Conservation (phyloP, 2,888 invertebrate genomes). For the Caenorhabditis becei region DNA sequence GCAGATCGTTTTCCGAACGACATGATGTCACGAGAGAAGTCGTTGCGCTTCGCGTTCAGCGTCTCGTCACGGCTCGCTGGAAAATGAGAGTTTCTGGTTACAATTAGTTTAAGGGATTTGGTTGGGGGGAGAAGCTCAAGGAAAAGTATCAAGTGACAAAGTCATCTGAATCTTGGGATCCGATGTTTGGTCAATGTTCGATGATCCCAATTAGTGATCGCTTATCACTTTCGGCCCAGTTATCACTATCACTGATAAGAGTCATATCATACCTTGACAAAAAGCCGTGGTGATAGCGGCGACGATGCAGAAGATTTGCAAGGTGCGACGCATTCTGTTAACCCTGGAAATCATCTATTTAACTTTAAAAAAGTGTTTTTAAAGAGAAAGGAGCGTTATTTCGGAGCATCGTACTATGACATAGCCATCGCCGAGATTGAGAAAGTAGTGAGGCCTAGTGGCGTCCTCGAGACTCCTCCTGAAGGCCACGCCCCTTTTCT, state of each 20-base stretch:
- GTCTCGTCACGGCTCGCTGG: constrained; percentile 35
- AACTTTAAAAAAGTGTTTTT: no score
- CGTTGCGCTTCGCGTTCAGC: constrained; percentile 45
- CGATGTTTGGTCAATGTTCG: constrained; percentile 40
- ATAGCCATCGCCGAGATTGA: not conserved
- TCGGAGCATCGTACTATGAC: not conserved
- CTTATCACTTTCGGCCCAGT: no score
- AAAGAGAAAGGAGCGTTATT: no score
- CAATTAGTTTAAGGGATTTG: constrained; percentile 21
- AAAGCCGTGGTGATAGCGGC: constrained; percentile 43
- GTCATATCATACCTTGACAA: constrained; percentile 55
- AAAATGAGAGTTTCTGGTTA: constrained; percentile 18
- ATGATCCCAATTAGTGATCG: no score
- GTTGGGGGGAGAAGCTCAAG: constrained; percentile 20
- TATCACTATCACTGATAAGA: no score
- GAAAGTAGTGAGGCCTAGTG: not conserved
- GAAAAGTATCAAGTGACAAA: constrained; percentile 1
- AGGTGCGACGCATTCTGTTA: constrained; percentile 51
- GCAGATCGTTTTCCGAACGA: constrained; percentile 67
- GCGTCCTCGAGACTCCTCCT: constrained; percentile 5
- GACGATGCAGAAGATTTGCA: constrained; percentile 54
- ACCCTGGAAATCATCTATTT: constrained; percentile 33
- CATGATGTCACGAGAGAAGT: constrained; percentile 66
- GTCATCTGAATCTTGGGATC: no score
- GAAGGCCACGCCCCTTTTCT: constrained; percentile 28